phyloP scores from a whole-genome alignment of 2,113 vertebrate species.

The Smithornis capensis region DNA sequence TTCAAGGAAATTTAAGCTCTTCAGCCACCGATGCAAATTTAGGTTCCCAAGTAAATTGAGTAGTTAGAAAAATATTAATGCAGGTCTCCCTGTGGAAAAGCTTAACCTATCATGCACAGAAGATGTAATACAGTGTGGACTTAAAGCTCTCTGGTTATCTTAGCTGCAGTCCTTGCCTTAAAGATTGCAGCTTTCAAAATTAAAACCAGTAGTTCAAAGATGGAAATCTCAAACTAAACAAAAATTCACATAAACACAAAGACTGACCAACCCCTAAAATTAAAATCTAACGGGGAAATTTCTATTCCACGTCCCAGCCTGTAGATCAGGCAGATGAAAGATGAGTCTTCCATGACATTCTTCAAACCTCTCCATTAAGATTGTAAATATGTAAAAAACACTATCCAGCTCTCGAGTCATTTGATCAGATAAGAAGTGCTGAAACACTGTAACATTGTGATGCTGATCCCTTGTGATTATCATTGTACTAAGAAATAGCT shows the following conservation, averaged over 20 bases:
- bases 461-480: background rate
- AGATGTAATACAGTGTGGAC: background rate
- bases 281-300: background rate
- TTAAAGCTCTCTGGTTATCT: background rate
- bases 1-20: conserved; percentile 27
- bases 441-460: background rate
- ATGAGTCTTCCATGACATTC: background rate
- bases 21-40: background rate
- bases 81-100: background rate
- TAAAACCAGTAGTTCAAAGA: background rate
- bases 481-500: background rate
- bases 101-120: background rate
- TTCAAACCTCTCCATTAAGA: background rate
- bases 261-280: background rate
- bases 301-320: background rate
- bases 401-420: background rate
- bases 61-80: background rate
- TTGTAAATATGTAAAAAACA: background rate
- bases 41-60: background rate
- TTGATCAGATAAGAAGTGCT: background rate
- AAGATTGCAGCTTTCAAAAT: background rate
- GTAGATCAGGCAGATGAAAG: background rate
- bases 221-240: background rate
- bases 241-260: background rate
- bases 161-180: background rate